Evolutionary conservation across 2,797 vertebrate genomes (phyloP).

Genomic region (Arnoldichthys spilopterus): DNA sequence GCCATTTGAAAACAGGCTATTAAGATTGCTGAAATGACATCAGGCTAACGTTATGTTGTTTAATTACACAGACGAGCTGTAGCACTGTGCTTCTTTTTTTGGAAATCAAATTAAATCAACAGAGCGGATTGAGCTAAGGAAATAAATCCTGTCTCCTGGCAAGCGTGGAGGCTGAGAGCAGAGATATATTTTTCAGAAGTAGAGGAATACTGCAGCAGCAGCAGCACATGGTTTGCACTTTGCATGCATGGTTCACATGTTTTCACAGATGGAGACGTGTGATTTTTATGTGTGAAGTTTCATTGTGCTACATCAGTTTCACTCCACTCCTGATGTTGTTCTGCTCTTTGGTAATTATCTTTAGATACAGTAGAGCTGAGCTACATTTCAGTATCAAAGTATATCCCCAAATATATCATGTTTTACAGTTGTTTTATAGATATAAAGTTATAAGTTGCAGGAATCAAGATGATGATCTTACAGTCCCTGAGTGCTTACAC

Average conservation of each 20-base stretch:
- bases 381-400: not conserved
- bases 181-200: slow-evolving; percentile 22
- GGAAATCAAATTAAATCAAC: slow-evolving; percentile 13
- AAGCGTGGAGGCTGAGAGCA: slow-evolving; percentile 14
- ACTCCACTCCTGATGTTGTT: not conserved
- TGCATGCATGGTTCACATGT: slow-evolving; percentile 19
- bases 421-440: no score
- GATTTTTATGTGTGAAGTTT: slow-evolving; percentile 24
- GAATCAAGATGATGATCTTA: no score
- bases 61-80: not conserved
- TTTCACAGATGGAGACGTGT: slow-evolving; percentile 35
- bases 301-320: not conserved
- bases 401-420: not conserved
- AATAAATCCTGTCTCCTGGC: slow-evolving; percentile 31
- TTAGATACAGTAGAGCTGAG: not conserved
- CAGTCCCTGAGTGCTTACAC: no score
- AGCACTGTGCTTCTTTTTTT: not conserved
- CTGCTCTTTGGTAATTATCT: not conserved
- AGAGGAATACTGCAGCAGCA: slow-evolving; percentile 19
- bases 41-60: not conserved
- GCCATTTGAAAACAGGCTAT: not conserved
- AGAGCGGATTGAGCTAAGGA: not conserved
- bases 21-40: slow-evolving; percentile 6
- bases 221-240: slow-evolving; percentile 20
- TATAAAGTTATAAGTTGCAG: no score